Conservation (phyloP, 1,140 invertebrate genomes). For the Dendrolimus kikuchii region DNA sequence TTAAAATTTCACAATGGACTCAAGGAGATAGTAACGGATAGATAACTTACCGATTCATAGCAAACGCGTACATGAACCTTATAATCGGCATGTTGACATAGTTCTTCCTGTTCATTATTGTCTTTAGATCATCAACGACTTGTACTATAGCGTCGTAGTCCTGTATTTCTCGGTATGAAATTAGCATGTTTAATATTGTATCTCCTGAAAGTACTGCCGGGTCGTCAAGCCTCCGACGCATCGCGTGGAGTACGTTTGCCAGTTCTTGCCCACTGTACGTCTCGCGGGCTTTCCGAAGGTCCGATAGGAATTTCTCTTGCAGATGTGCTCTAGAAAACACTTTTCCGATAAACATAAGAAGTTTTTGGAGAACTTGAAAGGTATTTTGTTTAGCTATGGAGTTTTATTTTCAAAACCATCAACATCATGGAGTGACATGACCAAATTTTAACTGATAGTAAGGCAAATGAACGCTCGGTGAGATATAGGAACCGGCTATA, state of each 20-base stretch:
- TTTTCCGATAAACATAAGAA: no score
- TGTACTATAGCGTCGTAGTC: conserved; percentile 99
- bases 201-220: conserved; percentile 96
- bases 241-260: conserved; percentile 88
- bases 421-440: no score
- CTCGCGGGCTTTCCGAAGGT: conserved; percentile 94
- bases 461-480: no score
- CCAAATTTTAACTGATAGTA: no score
- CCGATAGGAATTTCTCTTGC: conserved; percentile 97
- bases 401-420: no score
- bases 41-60: conserved; percentile 86
- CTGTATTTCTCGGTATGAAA: conserved; percentile 94
- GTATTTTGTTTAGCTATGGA: no score
- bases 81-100: conserved; percentile 93
- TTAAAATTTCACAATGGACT: no score
- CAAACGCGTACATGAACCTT: conserved; percentile 96
- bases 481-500: no score
- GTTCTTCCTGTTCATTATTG: conserved; percentile 92
- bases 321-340: conserved; percentile 87
- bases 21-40: no score
- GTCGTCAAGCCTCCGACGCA: conserved; percentile 95
- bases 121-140: conserved; percentile 94
- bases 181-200: conserved; percentile 93
- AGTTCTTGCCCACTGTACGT: conserved; percentile 89
- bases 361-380: no score